A percentile compares a stretch with the other conserved stretches of the same genome.
phyloP scores from a whole-genome alignment of 2,797 vertebrate genomes.

The Phyllotis vaccarum region DNA sequence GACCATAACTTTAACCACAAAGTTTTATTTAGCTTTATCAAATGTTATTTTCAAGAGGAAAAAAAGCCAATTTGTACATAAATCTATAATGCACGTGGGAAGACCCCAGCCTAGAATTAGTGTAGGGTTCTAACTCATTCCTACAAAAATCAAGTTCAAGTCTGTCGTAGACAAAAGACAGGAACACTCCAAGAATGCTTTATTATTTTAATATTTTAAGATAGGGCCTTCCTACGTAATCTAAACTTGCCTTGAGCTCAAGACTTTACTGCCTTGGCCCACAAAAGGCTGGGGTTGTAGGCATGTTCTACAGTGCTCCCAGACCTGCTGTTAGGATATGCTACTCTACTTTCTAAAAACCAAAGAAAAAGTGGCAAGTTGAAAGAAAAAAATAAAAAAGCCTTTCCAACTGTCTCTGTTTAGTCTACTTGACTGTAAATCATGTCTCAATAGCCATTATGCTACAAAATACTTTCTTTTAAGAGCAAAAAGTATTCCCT shows the following conservation, averaged over 20 bases:
- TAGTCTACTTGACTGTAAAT: slow-evolving; percentile 1
- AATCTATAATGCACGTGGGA: slow-evolving; percentile 5
- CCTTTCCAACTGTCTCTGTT: slow-evolving; percentile 55
- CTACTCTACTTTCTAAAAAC: slow-evolving; percentile 59
- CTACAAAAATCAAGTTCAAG: slow-evolving; percentile 26
- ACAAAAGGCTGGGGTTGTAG: background rate
- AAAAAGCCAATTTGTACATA: slow-evolving; percentile 19
- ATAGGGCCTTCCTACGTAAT: background rate
- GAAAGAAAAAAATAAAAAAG: slow-evolving; percentile 51
- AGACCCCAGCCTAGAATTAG: background rate
- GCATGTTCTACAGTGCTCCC: background rate
- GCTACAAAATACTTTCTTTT: slow-evolving; percentile 10
- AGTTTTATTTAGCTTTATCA: slow-evolving; percentile 51
- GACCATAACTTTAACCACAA: slow-evolving; percentile 45
- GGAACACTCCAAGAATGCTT: slow-evolving; percentile 53
- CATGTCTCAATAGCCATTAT: slow-evolving; percentile 27
- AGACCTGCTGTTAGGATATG: slow-evolving; percentile 47
- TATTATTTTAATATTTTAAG: background rate
- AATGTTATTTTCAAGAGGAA: slow-evolving; percentile 46
- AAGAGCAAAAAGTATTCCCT: slow-evolving; percentile 53
- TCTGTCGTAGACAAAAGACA: slow-evolving; percentile 39
- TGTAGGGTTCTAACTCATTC: background rate
- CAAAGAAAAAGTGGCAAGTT: slow-evolving; percentile 53
- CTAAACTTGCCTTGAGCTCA: background rate
- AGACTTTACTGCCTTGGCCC: background rate